Evolutionary conservation across 2,888 invertebrate genomes (phyloP), one percentile per base, ranked within the genome.

Genomic region (Entomobrya proxima): DNA sequence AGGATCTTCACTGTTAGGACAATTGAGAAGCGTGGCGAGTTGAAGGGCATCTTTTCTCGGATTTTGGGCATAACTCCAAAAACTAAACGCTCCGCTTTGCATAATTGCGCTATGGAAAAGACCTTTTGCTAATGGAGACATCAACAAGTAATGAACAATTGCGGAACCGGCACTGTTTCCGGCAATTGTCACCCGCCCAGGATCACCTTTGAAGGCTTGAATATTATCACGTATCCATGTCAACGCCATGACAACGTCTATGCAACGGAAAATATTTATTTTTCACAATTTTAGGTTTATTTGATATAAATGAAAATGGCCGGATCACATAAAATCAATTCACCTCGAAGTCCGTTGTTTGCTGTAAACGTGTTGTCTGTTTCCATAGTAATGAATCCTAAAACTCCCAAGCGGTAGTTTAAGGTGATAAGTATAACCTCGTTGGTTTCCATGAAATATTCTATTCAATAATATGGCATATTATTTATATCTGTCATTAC

Each of bases 41-140:
- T 44, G 18, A 6, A 74, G 11, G 1, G 74, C 61, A n/a, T 40
- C 27, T 18, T 74, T 58, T 21, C 55, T 27, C 0, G 81, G 81
- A 37, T 74, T 74, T 58, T n/a, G 44, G 21, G 37, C 2, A 24
- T 69, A 74, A 11, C 32, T 35, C 81, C 81, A 81, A 13, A 61
- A 47, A 5, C 18, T 21, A 4, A 81, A 21, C 0, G 75, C 64
- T 0, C 64, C 82, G 64, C 75, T 75, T 75, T 75, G 75, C 61
- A 61, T 64, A 35, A 82, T 82, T 0, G 64, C 82, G 7, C 50
- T 18, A 21, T 75, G 64, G 13, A 82, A 82, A 15, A 82, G 18
- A 1, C 82, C 82, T 67, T 24, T 44, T 18, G 79, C 67, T 24
- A 67, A n/a, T 7, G 64, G 79, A 3, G 67, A 50, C 79, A 79